Percentiles rank a stretch among this genome's conserved stretches.
Conservation (phyloP, 2,797 vertebrate genomes). For the Esox lucius region DNA sequence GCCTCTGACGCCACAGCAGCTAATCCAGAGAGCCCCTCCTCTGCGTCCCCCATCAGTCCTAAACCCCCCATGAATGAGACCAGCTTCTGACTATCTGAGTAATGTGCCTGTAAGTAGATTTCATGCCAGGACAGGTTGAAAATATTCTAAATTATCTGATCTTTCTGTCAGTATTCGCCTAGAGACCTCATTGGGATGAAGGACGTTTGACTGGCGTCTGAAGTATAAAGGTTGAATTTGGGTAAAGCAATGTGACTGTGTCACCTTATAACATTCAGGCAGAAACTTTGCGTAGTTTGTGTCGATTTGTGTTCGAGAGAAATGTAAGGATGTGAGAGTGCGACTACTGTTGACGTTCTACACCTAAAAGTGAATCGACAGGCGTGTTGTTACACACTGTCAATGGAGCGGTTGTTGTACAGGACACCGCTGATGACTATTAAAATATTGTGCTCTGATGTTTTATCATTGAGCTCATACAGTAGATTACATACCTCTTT, state of each 20-base stretch:
- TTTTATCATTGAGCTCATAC: not conserved
- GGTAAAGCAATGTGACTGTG: not conserved
- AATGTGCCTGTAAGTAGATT: not conserved
- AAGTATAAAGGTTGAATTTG: not conserved
- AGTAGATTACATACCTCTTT: no score
- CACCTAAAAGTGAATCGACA: not conserved
- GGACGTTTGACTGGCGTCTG: no score
- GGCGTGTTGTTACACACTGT: not conserved
- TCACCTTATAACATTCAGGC: not conserved
- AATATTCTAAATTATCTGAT: no score
- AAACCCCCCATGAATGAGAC: constrained; percentile 85
- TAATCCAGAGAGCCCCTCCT: constrained; percentile 18
- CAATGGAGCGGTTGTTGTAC: not conserved
- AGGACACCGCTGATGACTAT: not conserved
- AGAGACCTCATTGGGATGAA: no score
- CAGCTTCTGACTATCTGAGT: constrained; percentile 77
- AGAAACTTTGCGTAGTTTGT: not conserved
- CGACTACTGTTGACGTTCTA: not conserved
- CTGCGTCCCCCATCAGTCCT: constrained; percentile 58
- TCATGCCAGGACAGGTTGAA: no score
- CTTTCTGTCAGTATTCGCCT: no score
- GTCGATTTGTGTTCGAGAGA: not conserved
- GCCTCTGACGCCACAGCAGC: constrained; percentile 35
- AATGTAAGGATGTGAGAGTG: not conserved
- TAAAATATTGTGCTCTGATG: not conserved